Evolutionary conservation across 2,888 invertebrate species (phyloP), one percentile per base, ranked within the genome.

Genomic region (Cataglyphis rosenhaueri): DNA sequence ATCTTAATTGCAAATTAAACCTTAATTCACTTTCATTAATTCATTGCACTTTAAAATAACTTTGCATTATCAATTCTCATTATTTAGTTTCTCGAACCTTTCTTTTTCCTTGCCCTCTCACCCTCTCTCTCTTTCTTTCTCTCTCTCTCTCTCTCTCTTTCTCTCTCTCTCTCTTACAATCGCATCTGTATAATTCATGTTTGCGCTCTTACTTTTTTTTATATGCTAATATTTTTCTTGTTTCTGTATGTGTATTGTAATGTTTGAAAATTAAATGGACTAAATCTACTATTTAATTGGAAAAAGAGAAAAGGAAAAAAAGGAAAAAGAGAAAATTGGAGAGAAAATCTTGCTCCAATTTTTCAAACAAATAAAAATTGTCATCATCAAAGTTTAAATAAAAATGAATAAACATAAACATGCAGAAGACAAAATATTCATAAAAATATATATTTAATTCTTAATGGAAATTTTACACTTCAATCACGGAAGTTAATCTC

Each of bases 231-330:
- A 18, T 59, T 12, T 55, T 2, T n/a, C 25, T 62, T 21, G 29
- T 61, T 29, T 38, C 8, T 44, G 12, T 10, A 25, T 57, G 52
- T 75, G 44, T 59, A 78, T 59, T 78, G 32, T 59, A 78, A 78
- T 21, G 18, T 70, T 70, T 59, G 35, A 25, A 35, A 44, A 78
- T 78, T 70, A 78, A 70, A 66, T 66, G 65, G 35, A 41, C 29
- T 59, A 78, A 78, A 35, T 29, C 29, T 38, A 57, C 57, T 70
- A 44, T 78, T 78, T 78, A 70, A 78, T 78, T 59, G 70, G 15
- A 44, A 21, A 44, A 59, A 57, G 35, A 41, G 21, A 32, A 3
- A n/a, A 10, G 8, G 21, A 5, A 1, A 18, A 5, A 1, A 38
- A 15, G 10, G 41, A 25, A 15, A 25, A 9, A 10, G 5, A 52